These are phyloP conservation scores for Agonopterix arenella DNA, from an alignment of 2,888 invertebrate genomes.

Conservation along the genomic window DNA sequence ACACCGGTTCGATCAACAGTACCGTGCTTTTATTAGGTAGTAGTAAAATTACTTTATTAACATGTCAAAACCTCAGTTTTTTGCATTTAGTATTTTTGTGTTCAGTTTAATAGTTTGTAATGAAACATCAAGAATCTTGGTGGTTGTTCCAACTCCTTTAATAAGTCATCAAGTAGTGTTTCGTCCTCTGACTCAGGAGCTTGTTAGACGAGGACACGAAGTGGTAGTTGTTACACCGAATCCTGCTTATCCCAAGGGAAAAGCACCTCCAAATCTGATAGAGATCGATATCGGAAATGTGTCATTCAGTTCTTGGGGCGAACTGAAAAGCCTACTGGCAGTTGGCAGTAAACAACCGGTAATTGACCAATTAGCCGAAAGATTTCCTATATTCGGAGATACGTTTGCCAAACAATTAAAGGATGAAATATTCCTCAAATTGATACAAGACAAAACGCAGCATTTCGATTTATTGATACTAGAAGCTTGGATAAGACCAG, in stretches of 20 bases:
- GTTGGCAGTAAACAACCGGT: too few relatives aligned
- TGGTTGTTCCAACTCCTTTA: constrained; percentile 46
- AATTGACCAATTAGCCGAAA: too few relatives aligned
- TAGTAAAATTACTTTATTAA: too few relatives aligned
- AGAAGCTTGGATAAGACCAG: not conserved
- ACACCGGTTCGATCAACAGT: too few relatives aligned
- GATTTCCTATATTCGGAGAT: too few relatives aligned
- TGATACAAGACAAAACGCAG: not conserved
- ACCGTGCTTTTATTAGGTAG: too few relatives aligned
- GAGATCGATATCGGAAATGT: constrained; percentile 48
- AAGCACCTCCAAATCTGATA: constrained; percentile 38
- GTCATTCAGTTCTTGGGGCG: constrained; percentile 24
- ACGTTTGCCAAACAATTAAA: constrained; percentile 17
- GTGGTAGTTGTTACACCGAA: constrained; percentile 54
- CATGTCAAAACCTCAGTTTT: not conserved
- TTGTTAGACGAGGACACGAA: constrained; percentile 60
- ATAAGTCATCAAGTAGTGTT: constrained; percentile 65
- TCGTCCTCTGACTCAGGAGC: constrained; percentile 42
- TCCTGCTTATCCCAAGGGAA: constrained; percentile 37
- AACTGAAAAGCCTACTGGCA: not conserved
- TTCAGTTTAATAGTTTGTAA: not conserved
- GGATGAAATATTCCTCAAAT: constrained; percentile 14
- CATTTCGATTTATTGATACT: not conserved
- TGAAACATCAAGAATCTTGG: constrained; percentile 26
- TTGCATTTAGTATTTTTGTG: not conserved